Evolutionary conservation across 2,797 vertebrate genomes (phyloP).

Genomic region (Pteropus rufus): DNA sequence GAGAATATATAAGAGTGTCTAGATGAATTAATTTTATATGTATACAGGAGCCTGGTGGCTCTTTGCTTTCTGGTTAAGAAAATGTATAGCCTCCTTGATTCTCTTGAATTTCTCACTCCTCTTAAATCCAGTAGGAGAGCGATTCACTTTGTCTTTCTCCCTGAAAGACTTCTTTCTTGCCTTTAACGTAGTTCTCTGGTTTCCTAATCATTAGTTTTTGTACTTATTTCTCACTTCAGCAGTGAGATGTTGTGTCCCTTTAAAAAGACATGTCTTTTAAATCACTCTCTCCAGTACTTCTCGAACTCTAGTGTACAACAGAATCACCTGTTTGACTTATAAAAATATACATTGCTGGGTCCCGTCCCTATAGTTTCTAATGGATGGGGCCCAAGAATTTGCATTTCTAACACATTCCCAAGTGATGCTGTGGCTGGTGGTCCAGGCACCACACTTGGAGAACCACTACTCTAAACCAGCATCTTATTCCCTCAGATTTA

Average conservation of each 20-base stretch:
- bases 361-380: neutral
- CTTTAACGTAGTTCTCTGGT: neutral
- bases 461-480: neutral
- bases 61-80: neutral
- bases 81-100: neutral
- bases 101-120: neutral
- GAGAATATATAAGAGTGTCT: neutral
- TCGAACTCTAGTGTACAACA: neutral
- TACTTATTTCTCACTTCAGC: slow-evolving; percentile 13
- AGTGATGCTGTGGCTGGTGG: neutral
- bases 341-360: neutral
- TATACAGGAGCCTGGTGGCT: neutral
- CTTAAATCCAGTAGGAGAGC: neutral
- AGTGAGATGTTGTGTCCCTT: neutral
- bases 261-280: neutral
- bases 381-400: neutral
- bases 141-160: neutral
- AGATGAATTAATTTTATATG: neutral
- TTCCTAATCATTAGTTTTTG: neutral
- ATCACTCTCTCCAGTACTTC: neutral
- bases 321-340: neutral
- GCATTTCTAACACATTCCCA: neutral
- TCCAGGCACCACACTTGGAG: neutral
- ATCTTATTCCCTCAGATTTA: neutral
- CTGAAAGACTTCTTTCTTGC: slow-evolving; percentile 22